A percentile compares a stretch with the other conserved stretches of the same genome.
These are phyloP conservation scores for Montipora capricornis DNA, from an alignment of 64 coral and sea anemone genomes.

Conservation along the genomic window DNA sequence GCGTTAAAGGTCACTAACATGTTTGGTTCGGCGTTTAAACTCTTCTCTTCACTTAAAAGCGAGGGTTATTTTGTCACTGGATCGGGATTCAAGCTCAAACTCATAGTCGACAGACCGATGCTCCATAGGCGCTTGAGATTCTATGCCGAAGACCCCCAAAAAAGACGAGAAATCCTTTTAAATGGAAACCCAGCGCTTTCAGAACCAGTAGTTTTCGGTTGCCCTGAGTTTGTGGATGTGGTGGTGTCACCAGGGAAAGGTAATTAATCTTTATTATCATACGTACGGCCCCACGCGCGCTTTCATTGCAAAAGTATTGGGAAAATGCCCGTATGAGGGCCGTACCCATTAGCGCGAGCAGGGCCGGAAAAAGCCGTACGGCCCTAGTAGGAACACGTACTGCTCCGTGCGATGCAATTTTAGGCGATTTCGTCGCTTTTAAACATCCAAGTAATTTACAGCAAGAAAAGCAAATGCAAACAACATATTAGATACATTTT, in stretches of 20 bases:
- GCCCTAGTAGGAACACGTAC: no score
- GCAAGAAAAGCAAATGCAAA: no score
- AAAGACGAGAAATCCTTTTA: slow-evolving; percentile 2
- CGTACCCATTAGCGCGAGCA: no score
- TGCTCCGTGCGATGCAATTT: no score
- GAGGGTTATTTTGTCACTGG: slow-evolving; percentile 74
- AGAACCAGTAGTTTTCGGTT: background rate
- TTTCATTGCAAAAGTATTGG: no score
- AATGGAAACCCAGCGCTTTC: slow-evolving; percentile 8
- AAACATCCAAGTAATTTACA: no score
- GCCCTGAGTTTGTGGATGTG: background rate
- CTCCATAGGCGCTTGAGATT: slow-evolving; percentile 42
- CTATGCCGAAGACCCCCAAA: slow-evolving; percentile 25
- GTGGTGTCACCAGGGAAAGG: background rate
- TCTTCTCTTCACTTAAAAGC: slow-evolving; percentile 78
- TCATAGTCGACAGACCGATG: background rate
- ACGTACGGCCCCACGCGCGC: no score
- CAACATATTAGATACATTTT: no score
- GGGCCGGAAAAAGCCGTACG: no score
- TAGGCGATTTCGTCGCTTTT: no score
- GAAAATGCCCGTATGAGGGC: no score
- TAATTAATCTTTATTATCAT: background rate
- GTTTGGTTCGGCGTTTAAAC: slow-evolving; percentile 50
- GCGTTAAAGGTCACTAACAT: slow-evolving; percentile 65
- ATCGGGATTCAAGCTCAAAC: slow-evolving; percentile 48